Evolutionary conservation across 1,140 invertebrate species (phyloP), one percentile per base, ranked within the genome.

Genomic region (Drosophila arawakana): DNA sequence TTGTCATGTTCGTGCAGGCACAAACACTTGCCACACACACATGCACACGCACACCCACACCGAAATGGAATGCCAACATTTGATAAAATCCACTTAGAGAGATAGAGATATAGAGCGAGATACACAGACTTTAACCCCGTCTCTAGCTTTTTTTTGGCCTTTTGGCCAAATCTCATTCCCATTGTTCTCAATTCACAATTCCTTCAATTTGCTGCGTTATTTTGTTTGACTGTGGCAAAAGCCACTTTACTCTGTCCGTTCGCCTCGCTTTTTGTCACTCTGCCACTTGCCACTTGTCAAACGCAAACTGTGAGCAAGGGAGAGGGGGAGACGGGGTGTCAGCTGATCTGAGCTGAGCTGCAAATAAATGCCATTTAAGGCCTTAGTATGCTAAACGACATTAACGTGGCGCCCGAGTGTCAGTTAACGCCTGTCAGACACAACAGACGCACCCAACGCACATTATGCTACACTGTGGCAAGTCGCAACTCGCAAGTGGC

Each of bases 311-410:
- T 21, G 10, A 58, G 15, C 7, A n/a, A 55, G n/a, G 1, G 52
- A 1, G 13, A 30, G 34, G 25, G 6, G 25, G 6, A 30, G 25
- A 30, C 30, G 15, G 30, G 21, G 15, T 6, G 10, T 30, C 13
- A 60, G 43, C 35, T 3, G 49, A 30, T 35, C 34, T 43, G 39
- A 46, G 65, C 49, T 41, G 47, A 55, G 80, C 71, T 78, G 76
- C 83, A 80, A 88, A 88, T 88, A 88, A 88, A 89, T 86, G 83
- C 81, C 84, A 81, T 84, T 88, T 89, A 89, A 80, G 82, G 83
- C 77, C 84, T 83, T 78, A 89, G 88, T 83, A 88, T 88, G 83
- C 80, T 88, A 88, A 88, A 73, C 80, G 80, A 80, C 85, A 78
- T 88, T 88, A 89, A 84, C 80, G 77, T 67, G 62, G 59, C 80